Percentiles rank a stretch among this genome's conserved stretches.
phyloP scores from a whole-genome alignment of 2,113 vertebrate species.

The Erythrocercus mccallii region DNA sequence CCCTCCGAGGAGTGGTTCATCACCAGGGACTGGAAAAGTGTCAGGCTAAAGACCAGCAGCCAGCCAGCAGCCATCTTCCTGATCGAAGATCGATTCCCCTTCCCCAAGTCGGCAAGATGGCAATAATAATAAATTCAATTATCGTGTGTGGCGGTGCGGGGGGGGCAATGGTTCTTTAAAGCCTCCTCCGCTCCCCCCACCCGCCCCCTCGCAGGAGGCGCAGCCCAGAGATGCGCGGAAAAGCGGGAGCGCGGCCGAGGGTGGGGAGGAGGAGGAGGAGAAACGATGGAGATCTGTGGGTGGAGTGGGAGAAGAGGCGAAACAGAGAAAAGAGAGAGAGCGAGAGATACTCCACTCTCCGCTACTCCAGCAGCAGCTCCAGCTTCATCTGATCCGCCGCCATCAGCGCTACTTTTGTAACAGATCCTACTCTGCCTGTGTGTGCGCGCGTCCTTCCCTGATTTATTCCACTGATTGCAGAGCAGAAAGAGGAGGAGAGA shows the following conservation, averaged over 20 bases:
- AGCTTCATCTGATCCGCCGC: slow-evolving; percentile 78
- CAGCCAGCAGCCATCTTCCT: slow-evolving; percentile 88
- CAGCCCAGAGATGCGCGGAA: slow-evolving; percentile 24
- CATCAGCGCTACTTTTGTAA: slow-evolving; percentile 82
- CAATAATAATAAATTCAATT: slow-evolving; percentile 29
- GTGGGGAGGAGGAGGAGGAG: slow-evolving; percentile 16
- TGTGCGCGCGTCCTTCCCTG: slow-evolving; percentile 39
- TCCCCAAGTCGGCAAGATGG: slow-evolving; percentile 22
- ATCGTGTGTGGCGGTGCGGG: neutral
- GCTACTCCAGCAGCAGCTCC: slow-evolving; percentile 70
- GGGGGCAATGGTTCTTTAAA: slow-evolving; percentile 34
- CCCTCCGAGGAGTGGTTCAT: slow-evolving; percentile 78
- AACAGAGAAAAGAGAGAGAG: neutral
- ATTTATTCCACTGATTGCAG: slow-evolving; percentile 69
- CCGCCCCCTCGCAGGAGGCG: slow-evolving; percentile 37
- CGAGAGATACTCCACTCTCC: neutral
- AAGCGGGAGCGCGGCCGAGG: slow-evolving; percentile 11
- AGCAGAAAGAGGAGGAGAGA: slow-evolving; percentile 11
- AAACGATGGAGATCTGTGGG: slow-evolving; percentile 27
- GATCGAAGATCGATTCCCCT: slow-evolving; percentile 67
- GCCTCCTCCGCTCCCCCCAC: slow-evolving; percentile 29
- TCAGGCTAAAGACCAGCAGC: slow-evolving; percentile 79
- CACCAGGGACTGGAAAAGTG: slow-evolving; percentile 78
- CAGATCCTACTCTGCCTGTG: slow-evolving; percentile 60
- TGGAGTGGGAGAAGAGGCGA: slow-evolving; percentile 39